Percentiles rank a stretch among this genome's conserved stretches.
These are phyloP conservation scores for Potamarius usumacintae DNA, from an alignment of 2,113 vertebrate species.

Conservation along the genomic window DNA sequence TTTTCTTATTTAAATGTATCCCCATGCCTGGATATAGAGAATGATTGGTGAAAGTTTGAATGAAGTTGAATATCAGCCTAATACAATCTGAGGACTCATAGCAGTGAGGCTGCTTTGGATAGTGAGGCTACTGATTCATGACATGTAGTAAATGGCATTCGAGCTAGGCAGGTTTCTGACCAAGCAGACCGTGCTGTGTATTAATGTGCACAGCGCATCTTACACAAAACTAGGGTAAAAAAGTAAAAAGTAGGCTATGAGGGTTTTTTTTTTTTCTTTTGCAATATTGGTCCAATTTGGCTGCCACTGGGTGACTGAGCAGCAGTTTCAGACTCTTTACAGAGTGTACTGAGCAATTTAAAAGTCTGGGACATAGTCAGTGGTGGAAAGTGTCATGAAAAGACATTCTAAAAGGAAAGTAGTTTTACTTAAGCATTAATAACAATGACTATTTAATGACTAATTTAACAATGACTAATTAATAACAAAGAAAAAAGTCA, in stretches of 20 bases:
- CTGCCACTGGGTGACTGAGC: not conserved
- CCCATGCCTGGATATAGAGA: not conserved
- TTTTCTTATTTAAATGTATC: not conserved
- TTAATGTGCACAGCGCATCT: not conserved
- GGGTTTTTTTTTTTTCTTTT: not conserved
- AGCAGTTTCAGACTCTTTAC: slow-evolving; percentile 17
- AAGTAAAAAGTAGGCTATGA: slow-evolving; percentile 6
- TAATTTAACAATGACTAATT: no score
- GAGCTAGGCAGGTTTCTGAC: slow-evolving; percentile 6
- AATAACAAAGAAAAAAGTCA: no score
- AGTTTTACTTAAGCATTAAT: not conserved
- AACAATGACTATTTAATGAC: no score
- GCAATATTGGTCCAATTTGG: not conserved
- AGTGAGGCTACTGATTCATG: slow-evolving; percentile 22
- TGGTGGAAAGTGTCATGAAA: slow-evolving; percentile 21
- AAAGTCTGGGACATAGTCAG: slow-evolving; percentile 12
- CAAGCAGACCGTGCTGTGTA: not conserved
- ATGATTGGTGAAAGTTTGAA: not conserved
- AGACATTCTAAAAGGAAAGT: not conserved
- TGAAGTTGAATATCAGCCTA: not conserved
- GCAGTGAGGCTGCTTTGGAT: slow-evolving; percentile 1
- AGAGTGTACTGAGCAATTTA: not conserved
- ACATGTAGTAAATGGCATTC: slow-evolving; percentile 1
- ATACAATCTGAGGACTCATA: slow-evolving; percentile 9
- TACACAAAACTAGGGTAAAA: slow-evolving; percentile 6